Base-by-base conservation (phyloP, 1,140 invertebrate species). In the Pseudomyrmex concolor region DNA sequence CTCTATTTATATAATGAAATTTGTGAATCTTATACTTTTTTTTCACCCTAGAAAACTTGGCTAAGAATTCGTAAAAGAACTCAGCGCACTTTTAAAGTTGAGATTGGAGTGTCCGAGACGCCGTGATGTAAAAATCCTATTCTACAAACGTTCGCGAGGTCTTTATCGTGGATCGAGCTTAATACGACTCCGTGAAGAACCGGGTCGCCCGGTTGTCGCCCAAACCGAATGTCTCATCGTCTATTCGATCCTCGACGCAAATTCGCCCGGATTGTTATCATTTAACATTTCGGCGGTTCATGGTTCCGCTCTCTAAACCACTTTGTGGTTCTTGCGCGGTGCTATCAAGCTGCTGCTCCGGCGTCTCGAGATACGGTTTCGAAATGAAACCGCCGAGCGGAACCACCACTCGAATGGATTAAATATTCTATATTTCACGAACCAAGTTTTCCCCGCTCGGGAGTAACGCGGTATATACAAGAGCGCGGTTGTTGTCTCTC, bases 361-460 rank as follows among this genome's bases (percentile, higher is more conserved):
- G 8, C 63, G 34, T 17, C 34, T 17, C 50, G 8, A 71, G 66
- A 71, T 70, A 78, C 34, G 19, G 51, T 80, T 80, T 80, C 66
- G 64, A 66, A 50, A 22, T 17, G 66, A 60, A 59, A 80, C 66
- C 76, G n/a, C 66, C 51, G 34, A 78, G 43, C 64, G 63, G 51
- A 45, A 55, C 64, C 64, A 12, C 51, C 76, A 70, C 51, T 54
- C 64, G 64, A 51, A 51, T 66, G 55, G 54, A 80, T 80, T 80
- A 70, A 80, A 80, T 80, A 80, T 80, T 80, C 76, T 80, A 80
- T 80, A 80, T 80, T 80, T 80, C 66, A 60, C 76, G 43, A 78
- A 78, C 76, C 76, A 80, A 80, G 82, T 77, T 78, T 67, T 51
- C 74, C 54, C 83, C 63, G 66, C 63, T 77, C 45, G 17, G 13